Evolutionary conservation across 1,140 invertebrate genomes (phyloP).

Genomic region (Proctacanthus coquilletti): DNA sequence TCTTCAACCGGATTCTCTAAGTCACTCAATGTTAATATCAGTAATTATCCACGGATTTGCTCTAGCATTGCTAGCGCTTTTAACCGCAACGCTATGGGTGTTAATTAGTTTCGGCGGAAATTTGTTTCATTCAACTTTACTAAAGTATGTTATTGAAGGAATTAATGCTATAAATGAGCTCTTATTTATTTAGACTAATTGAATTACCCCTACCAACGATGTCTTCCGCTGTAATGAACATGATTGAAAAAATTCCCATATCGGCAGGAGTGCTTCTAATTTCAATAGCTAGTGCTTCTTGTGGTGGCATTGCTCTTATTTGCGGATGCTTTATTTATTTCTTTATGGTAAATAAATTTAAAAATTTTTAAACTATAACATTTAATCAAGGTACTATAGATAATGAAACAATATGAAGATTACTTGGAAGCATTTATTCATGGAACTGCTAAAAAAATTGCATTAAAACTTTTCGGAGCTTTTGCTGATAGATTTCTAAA

Average conservation of each 20-base stretch:
- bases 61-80: background rate
- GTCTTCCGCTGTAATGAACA: constrained; percentile 1
- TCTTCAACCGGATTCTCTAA: constrained; percentile 3
- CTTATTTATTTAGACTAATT: constrained; percentile 3
- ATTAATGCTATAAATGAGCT: background rate
- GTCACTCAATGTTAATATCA: constrained; percentile 5
- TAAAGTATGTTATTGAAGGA: background rate
- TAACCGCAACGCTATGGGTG: constrained; percentile 2
- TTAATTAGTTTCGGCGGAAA: constrained; percentile 5
- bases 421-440: constrained; percentile 50
- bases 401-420: constrained; percentile 57
- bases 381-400: constrained; percentile 27
- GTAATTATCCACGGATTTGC: constrained; percentile 7
- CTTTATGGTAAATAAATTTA: constrained; percentile 30
- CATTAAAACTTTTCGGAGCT: constrained; percentile 21
- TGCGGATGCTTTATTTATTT: constrained; percentile 39
- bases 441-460: constrained; percentile 34
- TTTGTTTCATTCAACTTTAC: constrained; percentile 4
- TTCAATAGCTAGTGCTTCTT: constrained; percentile 19
- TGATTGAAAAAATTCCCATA: constrained; percentile 17
- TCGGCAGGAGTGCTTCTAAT: constrained; percentile 24
- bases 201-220: constrained; percentile 2
- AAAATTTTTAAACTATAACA: constrained; percentile 5
- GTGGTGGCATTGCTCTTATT: constrained; percentile 31
- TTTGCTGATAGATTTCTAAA: constrained; percentile 4